phyloP scores from a whole-genome alignment of 2,888 invertebrate species.

The Clostera curtula region DNA sequence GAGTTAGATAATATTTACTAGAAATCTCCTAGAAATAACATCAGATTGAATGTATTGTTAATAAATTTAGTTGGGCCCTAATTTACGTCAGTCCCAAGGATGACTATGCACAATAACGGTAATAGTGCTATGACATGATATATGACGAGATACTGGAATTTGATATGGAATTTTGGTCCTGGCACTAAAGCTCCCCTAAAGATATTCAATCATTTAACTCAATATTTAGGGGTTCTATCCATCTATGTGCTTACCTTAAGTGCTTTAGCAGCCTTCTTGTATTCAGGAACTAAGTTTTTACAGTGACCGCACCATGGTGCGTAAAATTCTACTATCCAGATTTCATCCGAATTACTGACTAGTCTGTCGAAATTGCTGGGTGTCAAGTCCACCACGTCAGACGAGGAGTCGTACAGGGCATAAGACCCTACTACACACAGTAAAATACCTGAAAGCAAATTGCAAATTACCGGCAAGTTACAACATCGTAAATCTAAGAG shows the following conservation, averaged over 20 bases:
- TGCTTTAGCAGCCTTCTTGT: conserved; percentile 93
- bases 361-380: conserved; percentile 89
- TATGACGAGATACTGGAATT: too few relatives aligned
- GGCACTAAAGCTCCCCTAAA: too few relatives aligned
- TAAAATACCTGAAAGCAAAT: conserved; percentile 49
- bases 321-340: conserved; percentile 97
- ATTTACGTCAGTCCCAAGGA: too few relatives aligned
- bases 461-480: conserved; percentile 14
- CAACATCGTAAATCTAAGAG: conserved; percentile 15
- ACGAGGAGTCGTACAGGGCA: conserved; percentile 78
- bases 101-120: too few relatives aligned
- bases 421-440: conserved; percentile 45
- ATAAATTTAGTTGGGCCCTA: too few relatives aligned
- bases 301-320: conserved; percentile 98
- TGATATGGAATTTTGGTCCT: too few relatives aligned
- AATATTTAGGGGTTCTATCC: too few relatives aligned
- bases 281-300: conserved; percentile 92
- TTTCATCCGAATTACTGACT: conserved; percentile 87
- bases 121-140: too few relatives aligned
- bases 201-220: too few relatives aligned
- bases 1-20: too few relatives aligned
- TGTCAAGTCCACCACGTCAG: conserved; percentile 90
- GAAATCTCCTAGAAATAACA: too few relatives aligned
- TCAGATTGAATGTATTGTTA: too few relatives aligned
- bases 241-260: conserved; percentile 82